Evolutionary conservation across 2,888 invertebrate species (phyloP), one percentile per base, ranked within the genome.

Genomic region (Morpho achilles): DNA sequence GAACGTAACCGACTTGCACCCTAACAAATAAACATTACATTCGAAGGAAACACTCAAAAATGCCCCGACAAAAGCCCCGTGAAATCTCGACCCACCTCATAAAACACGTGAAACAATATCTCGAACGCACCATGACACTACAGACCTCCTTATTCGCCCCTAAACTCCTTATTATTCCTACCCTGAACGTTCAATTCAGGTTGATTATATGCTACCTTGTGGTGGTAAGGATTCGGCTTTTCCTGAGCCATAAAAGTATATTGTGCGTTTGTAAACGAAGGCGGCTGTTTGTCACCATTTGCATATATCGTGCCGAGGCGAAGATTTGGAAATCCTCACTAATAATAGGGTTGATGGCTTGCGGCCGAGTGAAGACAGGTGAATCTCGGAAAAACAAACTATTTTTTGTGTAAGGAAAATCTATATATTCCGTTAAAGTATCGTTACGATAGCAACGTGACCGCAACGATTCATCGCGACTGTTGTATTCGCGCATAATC

Each of bases 51-150:
- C 77, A 81, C 78, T 84, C 82, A 80, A 82, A 82, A 82, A 80
- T 77, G 79, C 75, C 53, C 78, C 77, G 75, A 70, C 71, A 67
- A 78, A 74, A 80, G 74, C 73, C 75, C 83, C 82, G 82, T 80
- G 84, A 84, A 87, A 87, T 86, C 84, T 80, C 81, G 76, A 79
- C 77, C 82, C 87, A 88, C 87, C 86, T 87, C 89, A 88, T 89
- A 88, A 89, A 89, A 85, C 87, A 87, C 84, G 82, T 83, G 86
- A 88, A 88, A 88, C 87, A 88, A 89, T 88, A 87, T 88, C 87
- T 83, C 72, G 69, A 69, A 66, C 69, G 71, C 71, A 63, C 70
- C 63, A 50, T 50, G 59, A 67, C 62, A 57, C 60, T 52, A 60
- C 68, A 55, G 58, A 41, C n/a, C 23, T 39, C n/a, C 39, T 5